Conservation (phyloP, 2,113 vertebrate genomes). For the Baryphthengus martii region DNA sequence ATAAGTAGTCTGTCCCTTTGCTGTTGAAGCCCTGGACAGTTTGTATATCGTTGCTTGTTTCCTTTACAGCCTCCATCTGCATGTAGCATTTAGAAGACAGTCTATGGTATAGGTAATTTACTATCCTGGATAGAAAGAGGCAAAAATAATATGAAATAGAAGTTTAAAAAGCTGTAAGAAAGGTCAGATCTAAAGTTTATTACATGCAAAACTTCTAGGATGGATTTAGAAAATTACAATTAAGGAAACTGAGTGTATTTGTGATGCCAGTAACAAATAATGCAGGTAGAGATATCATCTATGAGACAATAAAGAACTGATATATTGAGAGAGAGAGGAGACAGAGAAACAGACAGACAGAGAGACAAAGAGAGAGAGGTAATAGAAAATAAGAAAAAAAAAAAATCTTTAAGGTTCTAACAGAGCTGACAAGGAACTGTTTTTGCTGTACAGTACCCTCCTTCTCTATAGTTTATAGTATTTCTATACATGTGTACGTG, state of each 20-base stretch:
- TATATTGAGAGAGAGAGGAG: neutral
- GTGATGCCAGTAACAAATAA: neutral
- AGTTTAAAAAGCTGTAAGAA: neutral
- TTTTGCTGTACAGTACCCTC: neutral
- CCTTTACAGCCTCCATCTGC: neutral
- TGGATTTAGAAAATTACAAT: conserved; percentile 12
- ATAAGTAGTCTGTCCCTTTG: neutral
- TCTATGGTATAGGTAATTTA: neutral
- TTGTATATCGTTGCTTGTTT: neutral
- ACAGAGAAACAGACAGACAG: neutral
- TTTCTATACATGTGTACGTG: neutral
- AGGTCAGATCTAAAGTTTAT: neutral
- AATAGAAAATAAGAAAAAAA: neutral
- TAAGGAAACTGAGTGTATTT: conserved; percentile 4
- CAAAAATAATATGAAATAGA: neutral
- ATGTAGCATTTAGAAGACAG: neutral
- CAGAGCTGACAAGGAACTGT: neutral
- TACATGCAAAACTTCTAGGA: neutral
- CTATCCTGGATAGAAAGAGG: neutral
- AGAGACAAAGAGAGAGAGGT: neutral
- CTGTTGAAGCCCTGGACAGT: neutral
- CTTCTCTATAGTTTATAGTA: neutral
- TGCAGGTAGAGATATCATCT: neutral
- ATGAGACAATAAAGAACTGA: neutral
- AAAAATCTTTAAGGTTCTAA: neutral